Evolutionary conservation across 2,797 vertebrate species (phyloP).

Genomic region (Dipus sagitta): DNA sequence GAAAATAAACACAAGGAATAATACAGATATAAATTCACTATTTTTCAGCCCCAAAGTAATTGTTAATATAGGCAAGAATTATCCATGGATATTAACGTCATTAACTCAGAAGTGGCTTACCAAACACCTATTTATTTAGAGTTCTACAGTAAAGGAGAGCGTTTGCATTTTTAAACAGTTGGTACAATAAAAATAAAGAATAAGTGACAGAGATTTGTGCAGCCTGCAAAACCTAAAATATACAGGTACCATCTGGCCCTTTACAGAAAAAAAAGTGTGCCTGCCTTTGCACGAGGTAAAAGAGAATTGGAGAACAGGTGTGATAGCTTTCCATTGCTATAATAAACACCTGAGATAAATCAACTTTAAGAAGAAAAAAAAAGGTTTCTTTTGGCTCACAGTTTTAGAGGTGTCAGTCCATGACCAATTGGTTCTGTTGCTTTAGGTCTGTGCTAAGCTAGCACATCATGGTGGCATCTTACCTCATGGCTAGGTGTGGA

Average conservation of each 20-base stretch:
- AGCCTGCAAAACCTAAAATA: constrained; percentile 13
- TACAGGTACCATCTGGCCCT: not conserved
- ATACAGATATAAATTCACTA: not conserved
- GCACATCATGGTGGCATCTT: not conserved
- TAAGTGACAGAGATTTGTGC: not conserved
- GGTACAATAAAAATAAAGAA: not conserved
- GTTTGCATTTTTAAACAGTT: constrained; percentile 37
- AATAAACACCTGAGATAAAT: not conserved
- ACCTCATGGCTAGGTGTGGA: not conserved
- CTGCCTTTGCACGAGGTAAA: not conserved
- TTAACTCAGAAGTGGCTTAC: not conserved
- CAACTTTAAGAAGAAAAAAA: not conserved
- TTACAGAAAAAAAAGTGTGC: not conserved
- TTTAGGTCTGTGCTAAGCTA: not conserved
- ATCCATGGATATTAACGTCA: not conserved
- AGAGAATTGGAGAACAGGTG: not conserved
- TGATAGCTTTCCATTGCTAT: not conserved
- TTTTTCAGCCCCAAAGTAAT: not conserved
- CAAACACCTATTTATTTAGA: not conserved
- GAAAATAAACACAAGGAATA: constrained; percentile 1
- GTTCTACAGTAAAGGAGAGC: not conserved
- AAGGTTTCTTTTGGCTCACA: not conserved
- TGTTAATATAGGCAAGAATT: not conserved
- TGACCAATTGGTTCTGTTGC: too few species aligned
- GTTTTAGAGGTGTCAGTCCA: not conserved